Evolutionary conservation across 2,113 vertebrate species (phyloP), one percentile per base, ranked within the genome.

Genomic region (Entomyzon cyanotis): DNA sequence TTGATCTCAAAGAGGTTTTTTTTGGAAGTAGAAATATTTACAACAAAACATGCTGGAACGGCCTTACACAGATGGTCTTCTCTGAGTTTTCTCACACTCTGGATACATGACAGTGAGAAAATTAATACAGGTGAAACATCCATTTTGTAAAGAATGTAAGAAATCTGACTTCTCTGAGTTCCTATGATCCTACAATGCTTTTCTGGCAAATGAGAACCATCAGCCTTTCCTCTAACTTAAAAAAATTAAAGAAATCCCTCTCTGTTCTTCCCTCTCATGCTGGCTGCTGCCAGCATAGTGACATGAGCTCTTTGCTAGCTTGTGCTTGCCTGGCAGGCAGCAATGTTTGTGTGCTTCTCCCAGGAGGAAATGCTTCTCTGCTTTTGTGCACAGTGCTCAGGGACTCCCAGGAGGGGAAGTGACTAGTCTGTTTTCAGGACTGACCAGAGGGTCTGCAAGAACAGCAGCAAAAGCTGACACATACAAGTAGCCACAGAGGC

Each of bases 271-370:
- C 21, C 6, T 68, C 44, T 58, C 30, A 7, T 24, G 27, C 63
- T 25, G 14, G 41, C 41, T 64, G 67, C 82, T 49, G 24, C 35
- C 37, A 31, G 27, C 12, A 28, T 1, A 19, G 47, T n/a, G 49
- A 33, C 65, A 68, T 0, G 1, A 60, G 62, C 42, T 55, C 35
- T 49, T 41, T 27, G 20, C 39, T 33, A 4, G 31, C 0, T 1
- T 35, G 35, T 10, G 15, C 59, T 63, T 52, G 37, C n/a, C 62
- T 11, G 56, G 30, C 33, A 41, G 53, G 41, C 59, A 76, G 55
- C 4, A 1, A 15, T 16, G 39, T 27, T 14, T 15, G 22, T 17
- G 13, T 30, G 41, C 73, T 60, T 24, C 31, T 87, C 60, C 63
- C 50, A 2, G 49, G 50, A 67, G 56, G 20, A 33, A 77, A 2